phyloP scores from a whole-genome alignment of 1,140 invertebrate species.

The Zelostemma sp. region DNA sequence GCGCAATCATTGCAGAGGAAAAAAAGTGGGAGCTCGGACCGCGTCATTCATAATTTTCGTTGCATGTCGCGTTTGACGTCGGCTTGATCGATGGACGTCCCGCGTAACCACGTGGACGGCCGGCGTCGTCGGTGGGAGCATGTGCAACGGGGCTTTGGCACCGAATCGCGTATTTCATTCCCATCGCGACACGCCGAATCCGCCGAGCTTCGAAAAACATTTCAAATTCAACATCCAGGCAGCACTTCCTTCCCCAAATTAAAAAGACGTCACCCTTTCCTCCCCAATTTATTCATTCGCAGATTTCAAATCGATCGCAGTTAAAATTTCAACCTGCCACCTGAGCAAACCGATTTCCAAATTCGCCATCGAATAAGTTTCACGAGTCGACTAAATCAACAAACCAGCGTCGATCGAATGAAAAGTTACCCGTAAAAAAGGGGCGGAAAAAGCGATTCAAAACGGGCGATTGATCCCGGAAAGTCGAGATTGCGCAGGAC shows the following conservation, averaged over 20 bases:
- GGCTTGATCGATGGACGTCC: slow-evolving; percentile 52
- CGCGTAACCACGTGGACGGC: slow-evolving; percentile 47
- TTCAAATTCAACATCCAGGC: not conserved
- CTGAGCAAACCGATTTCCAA: no score
- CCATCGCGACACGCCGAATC: slow-evolving; percentile 51
- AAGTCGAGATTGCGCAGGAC: slow-evolving; percentile 37
- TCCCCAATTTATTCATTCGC: slow-evolving; percentile 1
- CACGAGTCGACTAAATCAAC: no score
- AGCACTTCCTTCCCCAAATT: not conserved
- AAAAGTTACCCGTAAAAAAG: not conserved
- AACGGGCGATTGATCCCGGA: slow-evolving; percentile 30
- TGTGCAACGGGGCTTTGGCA: slow-evolving; percentile 44
- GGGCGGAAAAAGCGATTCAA: not conserved
- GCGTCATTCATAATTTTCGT: slow-evolving; percentile 41
- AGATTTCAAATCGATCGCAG: no score
- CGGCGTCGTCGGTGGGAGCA: slow-evolving; percentile 43
- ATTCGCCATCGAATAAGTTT: no score
- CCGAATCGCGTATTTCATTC: slow-evolving; percentile 49
- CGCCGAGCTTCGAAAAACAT: slow-evolving; percentile 23
- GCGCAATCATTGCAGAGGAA: no score
- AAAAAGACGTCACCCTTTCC: no score
- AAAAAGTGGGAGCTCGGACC: slow-evolving; percentile 10
- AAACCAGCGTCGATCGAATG: not conserved
- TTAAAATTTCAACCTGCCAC: no score
- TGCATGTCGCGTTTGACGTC: slow-evolving; percentile 45